Conservation (phyloP, 2,888 invertebrate genomes). For the Oligia fasciuncula region DNA sequence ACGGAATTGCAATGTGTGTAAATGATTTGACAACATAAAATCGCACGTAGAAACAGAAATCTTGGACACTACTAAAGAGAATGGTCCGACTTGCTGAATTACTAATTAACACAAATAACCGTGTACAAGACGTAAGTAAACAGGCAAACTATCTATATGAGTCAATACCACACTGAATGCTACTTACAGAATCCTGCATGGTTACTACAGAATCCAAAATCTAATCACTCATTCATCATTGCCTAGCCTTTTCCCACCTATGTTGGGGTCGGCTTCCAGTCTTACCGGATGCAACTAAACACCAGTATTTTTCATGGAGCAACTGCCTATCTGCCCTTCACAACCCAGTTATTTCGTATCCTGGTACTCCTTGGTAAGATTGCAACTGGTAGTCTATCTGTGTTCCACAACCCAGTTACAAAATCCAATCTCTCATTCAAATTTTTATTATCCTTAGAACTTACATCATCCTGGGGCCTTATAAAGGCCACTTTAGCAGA, state of each 20-base stretch:
- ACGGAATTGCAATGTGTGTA: background rate
- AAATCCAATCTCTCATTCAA: slow-evolving; percentile 7
- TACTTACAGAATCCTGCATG: background rate
- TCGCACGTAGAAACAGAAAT: slow-evolving; percentile 12
- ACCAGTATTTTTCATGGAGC: background rate
- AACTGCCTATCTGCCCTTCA: background rate
- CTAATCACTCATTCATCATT: background rate
- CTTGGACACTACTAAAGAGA: slow-evolving; percentile 13
- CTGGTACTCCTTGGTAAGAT: background rate
- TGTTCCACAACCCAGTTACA: background rate
- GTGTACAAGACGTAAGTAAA: slow-evolving; percentile 7
- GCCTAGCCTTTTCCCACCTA: background rate
- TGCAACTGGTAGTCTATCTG: background rate
- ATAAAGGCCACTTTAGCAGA: too few relatives aligned
- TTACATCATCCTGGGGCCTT: background rate
- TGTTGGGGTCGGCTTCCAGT: background rate
- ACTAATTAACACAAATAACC: slow-evolving; percentile 28
- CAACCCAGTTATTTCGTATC: too few relatives aligned
- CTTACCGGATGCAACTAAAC: background rate
- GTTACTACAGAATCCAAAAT: slow-evolving; percentile 11
- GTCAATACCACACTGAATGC: slow-evolving; percentile 6
- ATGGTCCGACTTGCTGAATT: background rate
- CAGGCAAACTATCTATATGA: slow-evolving; percentile 19
- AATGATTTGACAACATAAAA: background rate
- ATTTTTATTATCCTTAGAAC: slow-evolving; percentile 1